These are phyloP conservation scores for Plecotus auritus DNA, from an alignment of 2,113 vertebrate species.

Conservation along the genomic window DNA sequence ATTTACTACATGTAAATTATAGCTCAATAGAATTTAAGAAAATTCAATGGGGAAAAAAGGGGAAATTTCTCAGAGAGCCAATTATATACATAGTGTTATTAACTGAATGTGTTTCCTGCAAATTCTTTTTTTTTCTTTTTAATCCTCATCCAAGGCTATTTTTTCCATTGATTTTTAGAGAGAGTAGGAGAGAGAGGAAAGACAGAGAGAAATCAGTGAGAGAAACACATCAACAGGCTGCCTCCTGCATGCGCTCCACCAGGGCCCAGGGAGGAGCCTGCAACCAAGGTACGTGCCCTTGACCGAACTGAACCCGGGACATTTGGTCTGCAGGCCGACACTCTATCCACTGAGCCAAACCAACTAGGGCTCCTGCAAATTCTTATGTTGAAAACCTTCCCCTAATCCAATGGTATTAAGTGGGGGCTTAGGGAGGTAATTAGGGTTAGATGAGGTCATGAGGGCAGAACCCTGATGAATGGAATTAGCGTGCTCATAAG, in stretches of 20 bases:
- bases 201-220: too few relatives aligned
- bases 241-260: too few relatives aligned
- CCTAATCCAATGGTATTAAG: background rate
- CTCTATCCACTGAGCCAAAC: too few relatives aligned
- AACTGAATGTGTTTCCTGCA: background rate
- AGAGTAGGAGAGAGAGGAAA: too few relatives aligned
- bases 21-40: background rate
- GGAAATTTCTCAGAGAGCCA: background rate
- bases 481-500: background rate
- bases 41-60: background rate
- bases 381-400: background rate
- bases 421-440: background rate
- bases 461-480: background rate
- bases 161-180: too few relatives aligned
- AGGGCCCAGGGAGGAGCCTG: too few relatives aligned
- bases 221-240: too few relatives aligned
- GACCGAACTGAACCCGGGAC: too few relatives aligned
- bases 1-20: background rate
- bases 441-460: background rate
- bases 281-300: too few relatives aligned
- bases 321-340: too few relatives aligned
- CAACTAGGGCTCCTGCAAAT: background rate
- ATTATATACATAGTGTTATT: background rate
- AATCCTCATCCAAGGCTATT: too few relatives aligned
- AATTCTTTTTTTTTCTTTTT: background rate